Evolutionary conservation across 1,140 invertebrate genomes (phyloP), one percentile per base, ranked within the genome.

Genomic region (Littorina saxatilis): DNA sequence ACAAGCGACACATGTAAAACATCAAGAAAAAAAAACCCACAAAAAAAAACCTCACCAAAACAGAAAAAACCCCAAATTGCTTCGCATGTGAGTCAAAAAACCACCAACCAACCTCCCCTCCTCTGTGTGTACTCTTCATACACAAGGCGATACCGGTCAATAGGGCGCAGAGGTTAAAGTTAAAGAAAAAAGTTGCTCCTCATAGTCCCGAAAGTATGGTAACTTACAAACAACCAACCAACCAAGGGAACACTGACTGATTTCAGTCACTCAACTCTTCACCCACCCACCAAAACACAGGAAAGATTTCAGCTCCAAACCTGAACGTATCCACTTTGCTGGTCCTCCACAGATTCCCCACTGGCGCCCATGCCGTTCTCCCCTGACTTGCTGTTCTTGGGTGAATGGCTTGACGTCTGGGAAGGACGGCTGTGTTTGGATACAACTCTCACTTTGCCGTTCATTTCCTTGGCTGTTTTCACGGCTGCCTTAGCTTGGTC

Each of bases 401-500:
- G 35, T 9, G 35, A 2, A 68, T 47, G 7, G 7, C 43, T 47
- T 47, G 35, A 15, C 20, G 35, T 17, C 9, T 23, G 66, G 32
- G 35, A 2, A 2, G 35, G 66, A 37, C 2, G 35, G 37, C 35
- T 13, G 20, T 29, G 70, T 52, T 73, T 73, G 40, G 39, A 17
- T 23, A 73, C 2, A n/a, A 73, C 70, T 11, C 85, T 72, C 29
- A 86, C 79, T 27, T 70, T 61, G 3, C 88, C 88, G 32, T 84
- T 79, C 20, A 88, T 50, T 37, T 84, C 75, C 9, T 43, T 55
- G 32, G 86, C 87, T 61, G 77, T 83, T 37, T 61, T 82, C n/a
- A 83, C 17, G 0, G 88, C 82, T 50, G 66, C 37, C 32, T 52
- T 52, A 37, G 82, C 66, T 27, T 84, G 79, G 63, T 88, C 88